Base-by-base conservation (phyloP, 2,113 vertebrate genomes). In the Myotis brandtii region DNA sequence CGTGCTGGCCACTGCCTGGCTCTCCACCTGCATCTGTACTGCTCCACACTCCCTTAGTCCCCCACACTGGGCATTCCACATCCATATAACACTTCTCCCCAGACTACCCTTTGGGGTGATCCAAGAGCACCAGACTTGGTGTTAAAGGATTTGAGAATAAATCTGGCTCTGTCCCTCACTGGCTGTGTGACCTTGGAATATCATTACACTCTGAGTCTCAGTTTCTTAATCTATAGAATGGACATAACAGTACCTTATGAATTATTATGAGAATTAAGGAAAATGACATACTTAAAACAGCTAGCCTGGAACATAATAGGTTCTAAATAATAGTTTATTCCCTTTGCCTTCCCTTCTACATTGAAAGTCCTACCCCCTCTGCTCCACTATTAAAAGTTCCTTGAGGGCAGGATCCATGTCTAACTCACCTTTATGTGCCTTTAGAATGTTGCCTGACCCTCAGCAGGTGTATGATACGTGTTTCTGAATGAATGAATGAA, bases 141-240 rank as follows among this genome's bases (percentile, higher is more conserved):
- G 43, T 70, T 84, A 79, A 84, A 91, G 32, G 70, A 59, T 62
- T 75, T 93, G 18, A 34, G 40, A 69, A 34, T 73, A 77, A 82
- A 50, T 52, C 25, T 69, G 85, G 67, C 67, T 85, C 80, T 77
- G 43, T 46, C 59, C 52, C 46, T 83, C 59, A 52, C 3, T 75
- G 81, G 59, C 67, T 91, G 54, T 93, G 34, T 91, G 94, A 77
- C 43, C 82, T 43, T 92, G 94, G 46, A 50, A 87, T 93, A 77
- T 88, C 91, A 94, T 52, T 94, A 34, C 11, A 92, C 73, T 85
- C 75, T 34, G 67, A 84, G 52, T 64, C 56, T 94, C 40, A 46
- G 48, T 79, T 93, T 93, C 82, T 72, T 93, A 69, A 81, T 87
- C 52, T 80, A 43, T 9, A 70, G 50, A 89, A 81, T 9, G 50